Percentiles rank a stretch among this genome's conserved stretches.
These are phyloP conservation scores for Carassius auratus DNA, from an alignment of 2,113 vertebrate genomes.

Conservation along the genomic window DNA sequence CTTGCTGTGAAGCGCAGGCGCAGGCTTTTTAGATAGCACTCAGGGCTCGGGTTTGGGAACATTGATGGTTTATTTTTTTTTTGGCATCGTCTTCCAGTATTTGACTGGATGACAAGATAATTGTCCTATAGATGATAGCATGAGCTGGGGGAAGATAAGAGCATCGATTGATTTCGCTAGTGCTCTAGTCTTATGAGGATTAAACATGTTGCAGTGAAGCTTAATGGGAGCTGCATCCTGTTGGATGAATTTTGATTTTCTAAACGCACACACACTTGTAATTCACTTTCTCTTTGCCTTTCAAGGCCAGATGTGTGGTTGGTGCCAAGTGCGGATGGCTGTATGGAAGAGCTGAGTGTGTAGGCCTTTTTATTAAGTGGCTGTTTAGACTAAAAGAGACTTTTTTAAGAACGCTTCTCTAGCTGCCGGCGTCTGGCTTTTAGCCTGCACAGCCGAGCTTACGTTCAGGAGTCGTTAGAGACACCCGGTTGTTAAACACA, in stretches of 20 bases:
- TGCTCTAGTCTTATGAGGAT: not conserved
- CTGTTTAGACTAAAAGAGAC: conserved; percentile 45
- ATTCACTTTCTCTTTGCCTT: not conserved
- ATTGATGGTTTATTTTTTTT: conserved; percentile 21
- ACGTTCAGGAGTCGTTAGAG: not conserved
- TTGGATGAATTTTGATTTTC: conserved; percentile 24
- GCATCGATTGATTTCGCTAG: conserved; percentile 29
- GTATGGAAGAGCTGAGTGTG: conserved; percentile 47
- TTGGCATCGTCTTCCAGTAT: conserved; percentile 31
- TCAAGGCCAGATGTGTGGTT: conserved; percentile 2
- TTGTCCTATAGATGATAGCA: conserved; percentile 38
- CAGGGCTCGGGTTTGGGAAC: conserved; percentile 10
- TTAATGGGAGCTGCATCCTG: conserved; percentile 23
- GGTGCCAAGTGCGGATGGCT: conserved; percentile 37
- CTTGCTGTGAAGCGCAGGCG: not conserved
- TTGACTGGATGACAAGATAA: conserved; percentile 22
- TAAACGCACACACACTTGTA: not conserved
- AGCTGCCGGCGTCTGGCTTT: conserved; percentile 19
- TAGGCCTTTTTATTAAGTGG: conserved; percentile 43
- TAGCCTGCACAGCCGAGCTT: not conserved
- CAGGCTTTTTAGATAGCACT: conserved; percentile 47
- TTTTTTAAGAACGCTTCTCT: conserved; percentile 38
- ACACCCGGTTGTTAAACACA: conserved; percentile 46
- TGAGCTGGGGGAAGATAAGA: conserved; percentile 2
- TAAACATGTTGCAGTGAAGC: not conserved